A percentile compares a stretch with the other conserved stretches of the same genome.
Evolutionary conservation across 2,113 vertebrate genomes (phyloP).

Genomic region (Thalassarche chlororhynchos): DNA sequence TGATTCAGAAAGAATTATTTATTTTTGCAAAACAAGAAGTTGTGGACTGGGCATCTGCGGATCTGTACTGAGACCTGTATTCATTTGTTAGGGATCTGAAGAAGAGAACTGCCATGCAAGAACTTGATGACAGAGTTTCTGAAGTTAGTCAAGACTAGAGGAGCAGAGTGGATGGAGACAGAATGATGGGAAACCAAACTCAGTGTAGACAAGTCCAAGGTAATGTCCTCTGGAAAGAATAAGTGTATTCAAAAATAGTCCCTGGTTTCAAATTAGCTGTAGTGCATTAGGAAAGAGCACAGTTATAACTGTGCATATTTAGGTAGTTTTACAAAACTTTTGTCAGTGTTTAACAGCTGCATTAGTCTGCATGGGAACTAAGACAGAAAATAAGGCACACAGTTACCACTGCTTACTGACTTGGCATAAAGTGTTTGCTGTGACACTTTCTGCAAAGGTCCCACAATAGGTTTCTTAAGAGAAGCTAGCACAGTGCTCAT

Average conservation of each 20-base stretch:
- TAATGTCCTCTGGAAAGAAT: not conserved
- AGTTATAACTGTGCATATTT: not conserved
- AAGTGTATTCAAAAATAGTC: not conserved
- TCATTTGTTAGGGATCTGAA: not conserved
- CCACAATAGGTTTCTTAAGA: not conserved
- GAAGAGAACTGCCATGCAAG: not conserved
- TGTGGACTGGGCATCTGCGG: fast-evolving
- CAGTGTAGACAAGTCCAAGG: not conserved
- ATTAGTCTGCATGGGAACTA: not conserved
- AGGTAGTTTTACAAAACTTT: not conserved
- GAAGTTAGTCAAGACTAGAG: not conserved
- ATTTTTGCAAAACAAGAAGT: not conserved
- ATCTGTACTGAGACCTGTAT: not conserved
- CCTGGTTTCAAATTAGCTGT: not conserved
- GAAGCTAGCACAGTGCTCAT: not conserved
- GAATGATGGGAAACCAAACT: not conserved
- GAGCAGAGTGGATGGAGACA: not conserved
- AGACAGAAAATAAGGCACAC: not conserved
- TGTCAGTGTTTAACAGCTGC: not conserved
- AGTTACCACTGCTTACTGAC: not conserved
- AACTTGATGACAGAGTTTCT: not conserved
- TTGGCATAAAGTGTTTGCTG: not conserved
- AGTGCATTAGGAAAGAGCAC: not conserved
- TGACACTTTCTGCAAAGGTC: not conserved
- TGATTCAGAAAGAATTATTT: not conserved